phyloP scores from a whole-genome alignment of 2,797 vertebrate genomes.

The Gouania willdenowi region DNA sequence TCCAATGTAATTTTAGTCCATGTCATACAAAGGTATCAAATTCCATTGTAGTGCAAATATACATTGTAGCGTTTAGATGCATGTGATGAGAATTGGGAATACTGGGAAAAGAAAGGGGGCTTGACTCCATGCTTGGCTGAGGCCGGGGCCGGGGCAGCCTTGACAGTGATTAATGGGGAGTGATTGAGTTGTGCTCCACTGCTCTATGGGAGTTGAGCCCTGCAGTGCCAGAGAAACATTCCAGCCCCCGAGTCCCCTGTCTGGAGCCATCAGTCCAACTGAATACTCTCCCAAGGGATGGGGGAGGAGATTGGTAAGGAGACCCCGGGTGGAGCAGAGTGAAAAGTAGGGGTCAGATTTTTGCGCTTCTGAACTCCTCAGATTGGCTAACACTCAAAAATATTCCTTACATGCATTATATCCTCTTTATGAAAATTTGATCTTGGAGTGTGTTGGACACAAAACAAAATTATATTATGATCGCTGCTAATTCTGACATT shows the following conservation, averaged over 20 bases:
- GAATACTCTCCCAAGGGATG: constrained; percentile 65
- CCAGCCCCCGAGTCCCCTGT: constrained; percentile 71
- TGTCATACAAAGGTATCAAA: neutral
- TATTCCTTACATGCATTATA: neutral
- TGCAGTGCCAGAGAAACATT: constrained; percentile 77
- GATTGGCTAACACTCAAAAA: constrained; percentile 9
- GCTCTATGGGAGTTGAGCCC: constrained; percentile 66
- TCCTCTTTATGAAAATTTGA: fast-evolving
- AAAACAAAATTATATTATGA: neutral
- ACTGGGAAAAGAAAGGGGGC: constrained; percentile 41
- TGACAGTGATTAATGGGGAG: constrained; percentile 84
- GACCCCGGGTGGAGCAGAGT: constrained; percentile 54
- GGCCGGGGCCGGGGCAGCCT: constrained; percentile 51
- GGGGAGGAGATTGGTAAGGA: constrained; percentile 46
- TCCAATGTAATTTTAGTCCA: no score
- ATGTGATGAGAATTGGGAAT: constrained; percentile 18
- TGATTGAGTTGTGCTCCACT: constrained; percentile 77
- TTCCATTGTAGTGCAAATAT: constrained; percentile 6
- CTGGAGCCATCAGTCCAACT: constrained; percentile 77
- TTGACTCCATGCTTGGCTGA: constrained; percentile 27
- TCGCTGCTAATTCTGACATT: neutral
- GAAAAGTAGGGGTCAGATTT: constrained; percentile 56
- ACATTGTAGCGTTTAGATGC: constrained; percentile 9
- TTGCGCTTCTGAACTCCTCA: constrained; percentile 69
- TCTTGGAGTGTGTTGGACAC: no score